Percentiles rank a stretch among this genome's conserved stretches.
Conservation (phyloP, 2,888 invertebrate species). For the Oconnorella tubifera region DNA sequence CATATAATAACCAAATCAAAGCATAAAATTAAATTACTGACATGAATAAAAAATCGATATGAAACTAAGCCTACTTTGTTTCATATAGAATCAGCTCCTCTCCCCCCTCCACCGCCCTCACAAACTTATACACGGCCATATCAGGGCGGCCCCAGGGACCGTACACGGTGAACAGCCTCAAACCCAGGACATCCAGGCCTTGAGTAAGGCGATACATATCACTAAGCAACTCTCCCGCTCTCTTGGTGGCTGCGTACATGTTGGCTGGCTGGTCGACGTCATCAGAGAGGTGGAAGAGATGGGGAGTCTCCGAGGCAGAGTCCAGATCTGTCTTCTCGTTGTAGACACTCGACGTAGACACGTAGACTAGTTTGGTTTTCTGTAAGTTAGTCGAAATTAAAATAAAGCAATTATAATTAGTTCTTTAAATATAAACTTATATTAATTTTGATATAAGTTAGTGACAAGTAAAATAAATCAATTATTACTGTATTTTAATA, state of each 20-base stretch:
- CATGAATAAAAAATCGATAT: no score
- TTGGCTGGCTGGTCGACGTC: slow-evolving; percentile 31
- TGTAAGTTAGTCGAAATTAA: no score
- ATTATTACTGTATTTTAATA: no score
- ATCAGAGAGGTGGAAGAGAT: slow-evolving; percentile 26
- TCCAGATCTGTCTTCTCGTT: slow-evolving; percentile 28
- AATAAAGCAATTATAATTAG: not conserved
- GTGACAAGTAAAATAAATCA: no score
- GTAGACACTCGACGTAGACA: slow-evolving; percentile 37
- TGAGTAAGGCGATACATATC: slow-evolving; percentile 29
- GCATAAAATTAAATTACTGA: not conserved
- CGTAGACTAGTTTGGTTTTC: slow-evolving; percentile 33
- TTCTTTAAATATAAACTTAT: no score
- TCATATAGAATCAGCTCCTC: no score
- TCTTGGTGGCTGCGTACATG: slow-evolving; percentile 38
- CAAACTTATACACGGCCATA: slow-evolving; percentile 37
- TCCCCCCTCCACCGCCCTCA: slow-evolving; percentile 23
- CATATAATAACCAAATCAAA: not conserved
- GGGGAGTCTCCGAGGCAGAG: not conserved
- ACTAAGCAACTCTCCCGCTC: slow-evolving; percentile 31
- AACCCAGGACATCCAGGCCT: slow-evolving; percentile 25
- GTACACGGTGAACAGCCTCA: slow-evolving; percentile 39
- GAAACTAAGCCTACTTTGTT: no score
- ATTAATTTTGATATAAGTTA: no score
- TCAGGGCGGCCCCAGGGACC: slow-evolving; percentile 39